Evolutionary conservation across 1,140 invertebrate species (phyloP).

Genomic region (Zaprionus vittiger): DNA sequence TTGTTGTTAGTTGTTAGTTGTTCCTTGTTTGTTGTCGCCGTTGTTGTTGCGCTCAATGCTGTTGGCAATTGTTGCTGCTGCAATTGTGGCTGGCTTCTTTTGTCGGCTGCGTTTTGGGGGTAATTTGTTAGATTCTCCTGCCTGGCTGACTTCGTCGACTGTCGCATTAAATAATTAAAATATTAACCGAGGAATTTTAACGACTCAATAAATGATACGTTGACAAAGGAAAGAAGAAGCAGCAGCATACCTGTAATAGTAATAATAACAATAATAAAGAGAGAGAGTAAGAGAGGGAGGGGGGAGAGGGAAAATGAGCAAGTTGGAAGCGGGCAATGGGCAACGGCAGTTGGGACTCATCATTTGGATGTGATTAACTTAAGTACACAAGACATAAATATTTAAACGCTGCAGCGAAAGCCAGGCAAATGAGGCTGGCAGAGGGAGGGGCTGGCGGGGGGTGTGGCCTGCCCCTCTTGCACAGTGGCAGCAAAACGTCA

Average conservation of each 20-base stretch:
- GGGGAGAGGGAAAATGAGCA: neutral
- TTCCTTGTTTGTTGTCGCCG: constrained; percentile 36
- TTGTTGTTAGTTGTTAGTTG: constrained; percentile 16
- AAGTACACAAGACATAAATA: constrained; percentile 82
- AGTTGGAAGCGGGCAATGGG: neutral
- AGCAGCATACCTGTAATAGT: constrained; percentile 18
- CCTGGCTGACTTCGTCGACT: constrained; percentile 2
- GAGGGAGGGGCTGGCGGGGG: constrained; percentile 18
- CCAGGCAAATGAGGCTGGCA: constrained; percentile 33
- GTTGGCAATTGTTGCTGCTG: constrained; percentile 1
- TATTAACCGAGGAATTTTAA: constrained; percentile 66
- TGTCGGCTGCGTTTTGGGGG: constrained; percentile 46
- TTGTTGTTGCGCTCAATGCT: constrained; percentile 16
- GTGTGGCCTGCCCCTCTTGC: neutral
- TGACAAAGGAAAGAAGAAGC: constrained; percentile 27
- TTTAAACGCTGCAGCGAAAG: constrained; percentile 72
- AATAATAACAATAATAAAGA: constrained; percentile 11
- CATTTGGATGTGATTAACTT: constrained; percentile 79
- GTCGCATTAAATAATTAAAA: constrained; percentile 70
- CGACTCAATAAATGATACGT: constrained; percentile 77
- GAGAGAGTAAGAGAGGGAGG: neutral
- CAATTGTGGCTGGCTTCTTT: constrained; percentile 15
- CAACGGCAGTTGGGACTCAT: constrained; percentile 61
- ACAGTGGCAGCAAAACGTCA: constrained; percentile 55
- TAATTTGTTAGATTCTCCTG: constrained; percentile 44